phyloP scores from a whole-genome alignment of 2,888 invertebrate species.

The Agrenia bidenticulata region DNA sequence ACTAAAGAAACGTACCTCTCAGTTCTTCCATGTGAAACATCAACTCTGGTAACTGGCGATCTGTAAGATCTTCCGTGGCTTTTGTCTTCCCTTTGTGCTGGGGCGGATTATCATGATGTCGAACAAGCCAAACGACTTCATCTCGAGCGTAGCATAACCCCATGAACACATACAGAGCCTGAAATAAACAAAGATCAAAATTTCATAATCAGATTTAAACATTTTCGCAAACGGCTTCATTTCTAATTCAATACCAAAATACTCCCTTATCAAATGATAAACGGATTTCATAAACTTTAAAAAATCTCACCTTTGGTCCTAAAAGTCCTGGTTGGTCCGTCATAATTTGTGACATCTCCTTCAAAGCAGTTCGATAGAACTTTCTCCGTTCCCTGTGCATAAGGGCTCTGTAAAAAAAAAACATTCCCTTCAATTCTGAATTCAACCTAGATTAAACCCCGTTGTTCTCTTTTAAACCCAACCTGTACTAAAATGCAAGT shows the following conservation, averaged over 20 bases:
- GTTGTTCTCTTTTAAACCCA: neutral
- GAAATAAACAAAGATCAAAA: conserved; percentile 38
- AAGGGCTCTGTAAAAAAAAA: conserved; percentile 62
- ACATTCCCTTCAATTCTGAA: conserved; percentile 7
- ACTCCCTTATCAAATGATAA: conserved; percentile 1
- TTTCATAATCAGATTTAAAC: neutral
- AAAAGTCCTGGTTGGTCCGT: conserved; percentile 97
- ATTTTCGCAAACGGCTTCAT: neutral
- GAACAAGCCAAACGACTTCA: conserved; percentile 93
- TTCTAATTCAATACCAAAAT: neutral
- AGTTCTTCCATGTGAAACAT: conserved; percentile 98
- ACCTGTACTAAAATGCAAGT: too few relatives aligned
- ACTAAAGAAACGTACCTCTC: conserved; percentile 62
- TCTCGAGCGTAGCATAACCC: conserved; percentile 93
- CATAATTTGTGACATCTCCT: conserved; percentile 90
- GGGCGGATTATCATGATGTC: conserved; percentile 96
- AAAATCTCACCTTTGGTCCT: conserved; percentile 79
- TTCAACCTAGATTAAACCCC: too few relatives aligned
- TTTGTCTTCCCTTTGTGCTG: conserved; percentile 70
- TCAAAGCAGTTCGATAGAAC: conserved; percentile 90
- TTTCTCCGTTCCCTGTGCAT: conserved; percentile 94
- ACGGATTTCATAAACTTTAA: too few relatives aligned
- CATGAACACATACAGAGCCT: conserved; percentile 91
- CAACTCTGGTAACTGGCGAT: conserved; percentile 93
- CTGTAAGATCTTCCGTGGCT: conserved; percentile 88